A percentile compares a stretch with the other conserved stretches of the same genome.
phyloP scores from a whole-genome alignment of 2,797 vertebrate species.

The Rhinella marina region DNA sequence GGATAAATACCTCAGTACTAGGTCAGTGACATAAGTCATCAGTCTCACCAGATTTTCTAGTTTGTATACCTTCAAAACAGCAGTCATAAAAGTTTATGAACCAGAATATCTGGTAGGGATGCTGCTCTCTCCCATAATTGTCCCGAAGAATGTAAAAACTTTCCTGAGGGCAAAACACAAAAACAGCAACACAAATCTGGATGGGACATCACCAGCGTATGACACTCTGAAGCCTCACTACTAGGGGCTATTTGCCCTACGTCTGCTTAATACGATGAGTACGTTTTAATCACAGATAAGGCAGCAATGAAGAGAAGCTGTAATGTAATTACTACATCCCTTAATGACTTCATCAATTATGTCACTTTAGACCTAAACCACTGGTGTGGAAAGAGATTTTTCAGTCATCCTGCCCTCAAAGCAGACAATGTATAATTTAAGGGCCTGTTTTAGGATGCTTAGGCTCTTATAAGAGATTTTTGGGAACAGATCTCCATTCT shows the following conservation, averaged over 20 bases:
- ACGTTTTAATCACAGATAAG: background rate
- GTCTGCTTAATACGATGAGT: background rate
- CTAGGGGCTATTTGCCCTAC: no score
- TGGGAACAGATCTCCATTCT: no score
- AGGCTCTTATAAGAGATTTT: no score
- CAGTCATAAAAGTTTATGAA: slow-evolving; percentile 42
- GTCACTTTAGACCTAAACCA: background rate
- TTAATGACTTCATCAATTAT: slow-evolving; percentile 17
- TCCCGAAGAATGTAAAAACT: background rate
- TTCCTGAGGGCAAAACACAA: slow-evolving; percentile 16
- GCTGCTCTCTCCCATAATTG: slow-evolving; percentile 1
- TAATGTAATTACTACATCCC: slow-evolving; percentile 2
- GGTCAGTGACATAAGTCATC: background rate
- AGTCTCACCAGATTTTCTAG: slow-evolving; percentile 26
- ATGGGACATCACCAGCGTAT: background rate
- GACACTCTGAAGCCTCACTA: background rate
- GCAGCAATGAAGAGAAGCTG: background rate
- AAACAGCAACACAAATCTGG: background rate
- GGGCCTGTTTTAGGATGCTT: no score
- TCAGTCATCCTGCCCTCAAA: background rate
- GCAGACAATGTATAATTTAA: background rate
- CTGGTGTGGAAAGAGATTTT: background rate
- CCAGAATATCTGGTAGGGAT: slow-evolving; percentile 28
- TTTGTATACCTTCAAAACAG: slow-evolving; percentile 31
- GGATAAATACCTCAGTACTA: background rate